These are phyloP conservation scores for Halesus radiatus DNA, from an alignment of 1,140 invertebrate genomes.

Conservation along the genomic window DNA sequence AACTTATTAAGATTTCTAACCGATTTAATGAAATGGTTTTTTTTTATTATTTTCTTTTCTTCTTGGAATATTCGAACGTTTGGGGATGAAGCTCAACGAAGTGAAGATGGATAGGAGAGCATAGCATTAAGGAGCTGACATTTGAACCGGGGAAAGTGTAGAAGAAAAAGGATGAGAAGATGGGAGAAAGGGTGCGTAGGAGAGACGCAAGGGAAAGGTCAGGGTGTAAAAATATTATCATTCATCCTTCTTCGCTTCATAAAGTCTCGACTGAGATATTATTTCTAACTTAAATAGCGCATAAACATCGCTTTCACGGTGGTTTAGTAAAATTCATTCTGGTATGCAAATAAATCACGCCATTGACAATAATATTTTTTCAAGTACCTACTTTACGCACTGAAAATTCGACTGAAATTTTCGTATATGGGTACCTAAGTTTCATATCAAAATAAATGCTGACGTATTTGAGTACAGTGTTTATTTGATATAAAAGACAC, in stretches of 20 bases:
- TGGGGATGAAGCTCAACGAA: neutral
- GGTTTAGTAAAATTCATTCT: neutral
- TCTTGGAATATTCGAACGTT: too few relatives aligned
- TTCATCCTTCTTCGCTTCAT: constrained; percentile 38
- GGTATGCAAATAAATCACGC: neutral
- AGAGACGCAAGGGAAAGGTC: constrained; percentile 24
- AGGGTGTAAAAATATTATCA: constrained; percentile 35
- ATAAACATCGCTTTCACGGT: constrained; percentile 18
- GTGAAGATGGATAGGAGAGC: constrained; percentile 38
- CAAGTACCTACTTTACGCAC: too few relatives aligned
- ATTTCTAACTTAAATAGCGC: constrained; percentile 28
- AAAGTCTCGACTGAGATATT: constrained; percentile 17
- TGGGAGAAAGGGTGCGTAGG: neutral
- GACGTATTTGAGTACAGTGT: too few relatives aligned
- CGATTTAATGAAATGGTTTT: too few relatives aligned
- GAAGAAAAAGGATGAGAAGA: constrained; percentile 2
- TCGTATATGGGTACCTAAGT: too few relatives aligned
- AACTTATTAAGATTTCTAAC: too few relatives aligned
- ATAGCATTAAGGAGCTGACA: constrained; percentile 23
- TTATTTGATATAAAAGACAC: too few relatives aligned
- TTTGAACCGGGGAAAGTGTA: constrained; percentile 9
- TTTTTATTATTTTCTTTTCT: too few relatives aligned
- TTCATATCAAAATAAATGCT: too few relatives aligned
- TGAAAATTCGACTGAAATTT: too few relatives aligned
- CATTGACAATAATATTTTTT: neutral